Evolutionary conservation across 30 jellyfish, hydroid and myxozoan genomes (phyloP).

Genomic region (Aurelia sp.): DNA sequence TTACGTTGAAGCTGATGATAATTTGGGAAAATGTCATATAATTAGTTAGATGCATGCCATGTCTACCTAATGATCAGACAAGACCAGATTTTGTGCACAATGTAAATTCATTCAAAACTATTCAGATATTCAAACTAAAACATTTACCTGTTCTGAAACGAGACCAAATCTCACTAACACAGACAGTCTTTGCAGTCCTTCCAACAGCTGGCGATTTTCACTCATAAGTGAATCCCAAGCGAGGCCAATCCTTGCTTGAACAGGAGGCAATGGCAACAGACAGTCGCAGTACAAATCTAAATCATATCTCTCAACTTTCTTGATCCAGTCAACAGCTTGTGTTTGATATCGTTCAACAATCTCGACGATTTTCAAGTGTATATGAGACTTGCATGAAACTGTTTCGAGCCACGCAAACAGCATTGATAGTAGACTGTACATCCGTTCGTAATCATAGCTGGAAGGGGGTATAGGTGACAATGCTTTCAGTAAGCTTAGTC

Average conservation of each 20-base stretch:
- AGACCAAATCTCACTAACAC: conserved; percentile 65
- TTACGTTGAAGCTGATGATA: too few relatives aligned
- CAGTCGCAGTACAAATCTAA: conserved; percentile 82
- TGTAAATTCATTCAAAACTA: too few relatives aligned
- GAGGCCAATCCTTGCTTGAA: conserved; percentile 91
- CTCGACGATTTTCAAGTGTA: conserved; percentile 52
- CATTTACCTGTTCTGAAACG: conserved; percentile 73
- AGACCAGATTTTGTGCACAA: too few relatives aligned
- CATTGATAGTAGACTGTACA: conserved; percentile 83
- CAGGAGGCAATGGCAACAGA: conserved; percentile 89
- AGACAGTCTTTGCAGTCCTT: conserved; percentile 81
- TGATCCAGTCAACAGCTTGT: conserved; percentile 86
- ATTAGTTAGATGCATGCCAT: too few relatives aligned
- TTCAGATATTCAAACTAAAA: too few relatives aligned
- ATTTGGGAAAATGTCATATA: too few relatives aligned
- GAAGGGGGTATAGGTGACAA: conserved; percentile 90
- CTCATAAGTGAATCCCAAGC: conserved; percentile 93
- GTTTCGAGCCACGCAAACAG: conserved; percentile 90
- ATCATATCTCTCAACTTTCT: conserved; percentile 73
- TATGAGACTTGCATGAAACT: conserved; percentile 66
- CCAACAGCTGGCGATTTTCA: conserved; percentile 77
- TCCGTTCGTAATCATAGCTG: conserved; percentile 81
- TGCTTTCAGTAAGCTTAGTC: conserved; percentile 77
- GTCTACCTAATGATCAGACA: too few relatives aligned
- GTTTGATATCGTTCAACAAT: conserved; percentile 69